These are phyloP conservation scores for Crenuchus spilurus DNA, from an alignment of 2,797 vertebrate genomes.

Conservation along the genomic window DNA sequence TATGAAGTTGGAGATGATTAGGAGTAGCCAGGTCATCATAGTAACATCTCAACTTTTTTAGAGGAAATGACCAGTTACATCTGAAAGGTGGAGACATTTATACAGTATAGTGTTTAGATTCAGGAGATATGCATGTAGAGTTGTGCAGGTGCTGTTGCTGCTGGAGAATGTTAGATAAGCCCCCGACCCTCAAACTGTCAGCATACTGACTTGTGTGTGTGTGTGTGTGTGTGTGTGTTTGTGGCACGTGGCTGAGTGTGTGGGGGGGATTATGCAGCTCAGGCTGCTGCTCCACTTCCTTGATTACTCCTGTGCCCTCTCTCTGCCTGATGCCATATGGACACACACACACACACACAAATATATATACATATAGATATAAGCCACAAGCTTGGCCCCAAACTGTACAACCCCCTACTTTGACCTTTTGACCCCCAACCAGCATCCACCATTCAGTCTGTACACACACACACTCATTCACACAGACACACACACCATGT, in stretches of 20 bases:
- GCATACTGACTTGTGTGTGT: too few relatives aligned
- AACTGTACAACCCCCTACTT: slow-evolving; percentile 35
- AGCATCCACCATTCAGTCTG: slow-evolving; percentile 46
- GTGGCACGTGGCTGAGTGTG: slow-evolving; percentile 80
- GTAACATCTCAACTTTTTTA: too few relatives aligned
- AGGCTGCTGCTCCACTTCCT: slow-evolving; percentile 81
- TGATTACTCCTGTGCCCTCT: slow-evolving; percentile 72
- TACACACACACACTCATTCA: slow-evolving; percentile 43
- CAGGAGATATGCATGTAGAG: too few relatives aligned
- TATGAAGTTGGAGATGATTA: too few relatives aligned
- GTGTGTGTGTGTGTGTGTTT: slow-evolving; percentile 60
- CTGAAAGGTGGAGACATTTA: too few relatives aligned
- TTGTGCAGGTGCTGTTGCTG: too few relatives aligned
- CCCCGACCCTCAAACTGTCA: too few relatives aligned
- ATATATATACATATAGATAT: slow-evolving; percentile 30
- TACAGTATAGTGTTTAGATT: too few relatives aligned
- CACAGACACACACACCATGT: slow-evolving; percentile 49
- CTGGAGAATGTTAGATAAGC: too few relatives aligned
- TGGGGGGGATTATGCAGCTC: slow-evolving; percentile 77
- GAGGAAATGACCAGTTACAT: too few relatives aligned
- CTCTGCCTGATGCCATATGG: slow-evolving; percentile 80
- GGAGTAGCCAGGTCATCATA: too few relatives aligned
- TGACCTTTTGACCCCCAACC: slow-evolving; percentile 31
- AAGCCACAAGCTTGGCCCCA: not conserved
- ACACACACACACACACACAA: slow-evolving; percentile 42